Evolutionary conservation across 2,888 invertebrate genomes (phyloP).

Genomic region (Napeogenes inachia): DNA sequence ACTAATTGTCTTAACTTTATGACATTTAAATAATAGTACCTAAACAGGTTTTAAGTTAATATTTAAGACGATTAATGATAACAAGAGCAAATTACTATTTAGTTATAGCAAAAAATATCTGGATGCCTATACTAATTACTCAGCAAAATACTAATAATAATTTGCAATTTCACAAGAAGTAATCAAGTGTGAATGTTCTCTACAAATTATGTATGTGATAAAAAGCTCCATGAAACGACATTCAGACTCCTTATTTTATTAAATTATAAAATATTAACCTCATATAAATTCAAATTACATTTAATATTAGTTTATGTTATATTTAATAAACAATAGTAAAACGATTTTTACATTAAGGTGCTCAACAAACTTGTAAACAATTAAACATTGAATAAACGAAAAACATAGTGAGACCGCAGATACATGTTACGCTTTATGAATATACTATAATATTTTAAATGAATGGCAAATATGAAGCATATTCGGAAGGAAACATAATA

Average conservation of each 20-base stretch:
- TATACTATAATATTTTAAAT: not conserved
- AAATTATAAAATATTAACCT: constrained; percentile 1
- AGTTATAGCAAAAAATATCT: no score
- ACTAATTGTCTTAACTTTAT: no score
- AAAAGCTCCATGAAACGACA: not conserved
- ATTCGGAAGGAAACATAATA: not conserved
- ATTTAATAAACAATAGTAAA: not conserved
- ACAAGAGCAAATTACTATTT: no score
- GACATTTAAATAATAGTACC: no score
- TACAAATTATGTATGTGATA: not conserved
- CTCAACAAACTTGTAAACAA: constrained; percentile 1
- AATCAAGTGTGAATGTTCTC: not conserved
- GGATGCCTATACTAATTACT: not conserved
- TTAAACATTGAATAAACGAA: not conserved
- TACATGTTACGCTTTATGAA: not conserved
- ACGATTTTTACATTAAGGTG: no score
- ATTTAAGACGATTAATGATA: no score
- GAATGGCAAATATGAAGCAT: not conserved
- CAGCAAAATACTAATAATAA: not conserved
- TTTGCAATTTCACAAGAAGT: not conserved
- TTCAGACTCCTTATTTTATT: not conserved
- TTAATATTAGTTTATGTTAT: constrained; percentile 1
- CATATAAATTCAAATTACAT: not conserved
- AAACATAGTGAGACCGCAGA: not conserved
- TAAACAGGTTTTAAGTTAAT: no score